phyloP scores from a whole-genome alignment of 2,888 invertebrate genomes.

The Habroteleia sp. region DNA sequence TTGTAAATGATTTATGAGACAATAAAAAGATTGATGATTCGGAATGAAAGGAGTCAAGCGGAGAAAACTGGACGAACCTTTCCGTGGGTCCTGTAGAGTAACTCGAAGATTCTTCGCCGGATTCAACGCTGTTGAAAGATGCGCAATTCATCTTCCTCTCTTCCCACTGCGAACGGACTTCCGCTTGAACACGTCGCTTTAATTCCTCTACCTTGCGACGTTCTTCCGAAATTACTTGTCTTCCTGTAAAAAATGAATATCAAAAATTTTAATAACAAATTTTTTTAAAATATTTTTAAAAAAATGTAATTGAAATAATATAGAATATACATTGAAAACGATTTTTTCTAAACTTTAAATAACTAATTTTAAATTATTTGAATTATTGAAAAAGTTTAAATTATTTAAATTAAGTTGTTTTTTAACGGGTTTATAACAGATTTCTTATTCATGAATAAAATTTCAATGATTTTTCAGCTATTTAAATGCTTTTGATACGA shows the following conservation, averaged over 20 bases:
- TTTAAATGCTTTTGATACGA: too few relatives aligned
- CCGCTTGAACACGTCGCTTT: slow-evolving; percentile 92
- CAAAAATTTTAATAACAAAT: too few relatives aligned
- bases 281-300: too few relatives aligned
- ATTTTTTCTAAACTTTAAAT: too few relatives aligned
- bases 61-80: slow-evolving; percentile 71
- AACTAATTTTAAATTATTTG: too few relatives aligned
- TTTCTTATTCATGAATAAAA: too few relatives aligned
- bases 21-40: slow-evolving; percentile 29
- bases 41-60: neutral
- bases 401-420: too few relatives aligned
- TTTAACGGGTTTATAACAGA: too few relatives aligned
- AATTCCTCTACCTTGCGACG: slow-evolving; percentile 92
- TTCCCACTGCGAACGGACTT: slow-evolving; percentile 94
- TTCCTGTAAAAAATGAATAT: slow-evolving; percentile 87
- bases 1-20: slow-evolving; percentile 18
- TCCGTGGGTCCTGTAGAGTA: slow-evolving; percentile 84
- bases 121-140: slow-evolving; percentile 84
- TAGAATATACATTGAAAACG: too few relatives aligned
- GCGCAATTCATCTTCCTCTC: slow-evolving; percentile 84
- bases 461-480: too few relatives aligned
- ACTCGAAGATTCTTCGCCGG: slow-evolving; percentile 84
- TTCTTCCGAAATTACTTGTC: slow-evolving; percentile 95
- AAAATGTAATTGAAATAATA: too few relatives aligned
- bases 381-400: too few relatives aligned